A percentile compares a stretch with the other conserved stretches of the same genome.
Conservation (phyloP, 2,797 vertebrate genomes). For the Lepilemur septentrionalis region DNA sequence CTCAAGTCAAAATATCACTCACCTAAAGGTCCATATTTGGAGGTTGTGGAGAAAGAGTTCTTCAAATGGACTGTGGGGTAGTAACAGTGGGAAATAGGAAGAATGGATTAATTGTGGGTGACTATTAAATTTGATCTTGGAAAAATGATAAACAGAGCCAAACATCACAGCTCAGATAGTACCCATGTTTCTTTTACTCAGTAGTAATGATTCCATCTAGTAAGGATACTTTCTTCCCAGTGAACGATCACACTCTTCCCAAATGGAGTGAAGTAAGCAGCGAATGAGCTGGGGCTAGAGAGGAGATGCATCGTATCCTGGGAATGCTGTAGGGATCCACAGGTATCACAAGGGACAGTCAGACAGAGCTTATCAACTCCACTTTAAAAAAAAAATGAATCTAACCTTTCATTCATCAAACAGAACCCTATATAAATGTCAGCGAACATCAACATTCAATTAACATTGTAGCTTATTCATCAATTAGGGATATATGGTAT, state of each 20-base stretch:
- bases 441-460: constrained; percentile 58
- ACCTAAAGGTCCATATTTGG: neutral
- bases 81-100: neutral
- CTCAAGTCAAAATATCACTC: neutral
- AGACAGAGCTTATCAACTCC: constrained; percentile 22
- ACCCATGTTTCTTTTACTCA: neutral
- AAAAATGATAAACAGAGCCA: neutral
- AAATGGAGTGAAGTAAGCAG: neutral
- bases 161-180: neutral
- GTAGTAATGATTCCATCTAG: neutral
- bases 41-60: neutral
- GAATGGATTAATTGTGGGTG: neutral
- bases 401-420: constrained; percentile 12
- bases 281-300: neutral
- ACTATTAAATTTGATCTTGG: neutral
- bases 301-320: neutral
- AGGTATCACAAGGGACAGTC: neutral
- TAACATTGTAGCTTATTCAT: constrained; percentile 12
- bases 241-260: neutral
- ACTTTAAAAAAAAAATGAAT: constrained; percentile 57
- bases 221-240: neutral
- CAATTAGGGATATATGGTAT: neutral
- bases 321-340: neutral
- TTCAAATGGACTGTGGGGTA: neutral
- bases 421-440: constrained; percentile 59